These are phyloP conservation scores for Lumbricus terrestris DNA, from an alignment of 2,888 invertebrate species.

Conservation along the genomic window DNA sequence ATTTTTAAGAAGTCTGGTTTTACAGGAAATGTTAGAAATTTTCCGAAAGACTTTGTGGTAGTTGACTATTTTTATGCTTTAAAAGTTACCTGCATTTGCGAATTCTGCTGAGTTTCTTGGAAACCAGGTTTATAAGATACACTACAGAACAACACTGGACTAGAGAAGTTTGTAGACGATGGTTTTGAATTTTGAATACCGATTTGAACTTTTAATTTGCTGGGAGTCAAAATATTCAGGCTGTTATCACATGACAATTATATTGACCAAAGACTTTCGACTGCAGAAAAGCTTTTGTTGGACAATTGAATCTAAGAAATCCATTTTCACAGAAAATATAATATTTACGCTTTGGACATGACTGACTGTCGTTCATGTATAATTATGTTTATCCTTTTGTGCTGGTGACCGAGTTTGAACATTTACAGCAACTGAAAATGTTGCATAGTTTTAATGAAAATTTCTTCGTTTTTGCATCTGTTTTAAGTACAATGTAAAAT, in stretches of 20 bases:
- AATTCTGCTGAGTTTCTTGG: not conserved
- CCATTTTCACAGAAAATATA: not conserved
- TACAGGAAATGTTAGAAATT: not conserved
- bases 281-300: not conserved
- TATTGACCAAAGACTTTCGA: not conserved
- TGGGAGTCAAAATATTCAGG: too few species aligned
- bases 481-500: not conserved
- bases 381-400: not conserved
- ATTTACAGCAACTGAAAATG: not conserved
- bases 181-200: not conserved
- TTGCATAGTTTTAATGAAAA: not conserved
- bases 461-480: not conserved
- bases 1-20: not conserved
- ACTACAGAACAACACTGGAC: not conserved
- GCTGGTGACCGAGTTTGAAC: not conserved
- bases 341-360: not conserved
- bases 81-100: not conserved
- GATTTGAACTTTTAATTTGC: too few species aligned
- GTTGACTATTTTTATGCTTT: not conserved
- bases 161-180: not conserved
- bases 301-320: not conserved
- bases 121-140: not conserved
- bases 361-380: too few species aligned
- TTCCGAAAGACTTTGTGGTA: not conserved
- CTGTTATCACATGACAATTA: not conserved